Conservation (phyloP, 2,888 invertebrate genomes). For the Ophonus ardosiacus region DNA sequence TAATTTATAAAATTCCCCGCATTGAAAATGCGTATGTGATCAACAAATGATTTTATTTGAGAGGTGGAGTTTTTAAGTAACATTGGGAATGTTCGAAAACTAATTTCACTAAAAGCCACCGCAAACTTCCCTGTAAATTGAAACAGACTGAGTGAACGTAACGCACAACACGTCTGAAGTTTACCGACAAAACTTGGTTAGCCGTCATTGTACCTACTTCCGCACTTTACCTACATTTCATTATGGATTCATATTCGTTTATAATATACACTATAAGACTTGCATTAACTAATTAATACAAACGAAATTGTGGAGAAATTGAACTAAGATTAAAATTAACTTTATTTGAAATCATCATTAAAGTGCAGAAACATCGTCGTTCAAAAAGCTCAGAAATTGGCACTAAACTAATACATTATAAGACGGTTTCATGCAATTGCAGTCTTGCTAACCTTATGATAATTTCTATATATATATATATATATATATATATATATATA, state of each 20-base stretch:
- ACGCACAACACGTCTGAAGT: not conserved
- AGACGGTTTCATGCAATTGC: too few relatives aligned
- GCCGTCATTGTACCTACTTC: not conserved
- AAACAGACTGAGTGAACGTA: conserved; percentile 11
- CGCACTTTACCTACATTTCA: not conserved
- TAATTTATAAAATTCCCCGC: not conserved
- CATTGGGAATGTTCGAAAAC: conserved; percentile 10
- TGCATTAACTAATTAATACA: not conserved
- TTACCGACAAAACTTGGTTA: not conserved
- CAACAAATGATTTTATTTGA: not conserved
- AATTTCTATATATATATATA: too few relatives aligned
- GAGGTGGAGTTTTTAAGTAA: not conserved
- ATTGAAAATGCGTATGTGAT: conserved; percentile 1
- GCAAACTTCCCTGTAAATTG: conserved; percentile 17
- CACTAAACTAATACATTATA: too few relatives aligned
- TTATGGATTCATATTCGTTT: conserved; percentile 5
- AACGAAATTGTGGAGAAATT: not conserved
- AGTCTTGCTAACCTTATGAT: too few relatives aligned
- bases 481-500: too few relatives aligned
- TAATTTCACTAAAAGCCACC: conserved; percentile 29
- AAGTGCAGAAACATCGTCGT: too few relatives aligned
- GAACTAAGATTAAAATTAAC: not conserved
- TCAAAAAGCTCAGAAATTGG: too few relatives aligned
- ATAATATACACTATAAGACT: not conserved
- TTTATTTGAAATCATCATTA: too few relatives aligned